phyloP scores from a whole-genome alignment of 2,888 invertebrate species.

The Bruchidius siliquastri region DNA sequence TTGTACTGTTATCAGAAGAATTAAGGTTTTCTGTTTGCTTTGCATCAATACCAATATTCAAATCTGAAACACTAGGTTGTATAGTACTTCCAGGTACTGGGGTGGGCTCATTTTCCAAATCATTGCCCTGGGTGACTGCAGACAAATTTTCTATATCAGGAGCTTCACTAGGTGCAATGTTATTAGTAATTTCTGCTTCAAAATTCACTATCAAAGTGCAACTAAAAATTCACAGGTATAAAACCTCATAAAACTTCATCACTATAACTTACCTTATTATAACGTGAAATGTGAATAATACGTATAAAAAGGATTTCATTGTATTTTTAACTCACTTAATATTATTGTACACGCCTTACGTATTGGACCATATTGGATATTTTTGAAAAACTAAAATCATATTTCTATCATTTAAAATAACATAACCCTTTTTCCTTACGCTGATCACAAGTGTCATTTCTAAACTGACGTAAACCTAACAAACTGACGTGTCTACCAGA shows the following conservation, averaged over 20 bases:
- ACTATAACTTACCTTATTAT: neutral
- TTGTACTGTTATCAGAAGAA: neutral
- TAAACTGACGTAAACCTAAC: too few species aligned
- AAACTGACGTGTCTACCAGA: too few species aligned
- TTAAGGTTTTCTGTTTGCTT: neutral
- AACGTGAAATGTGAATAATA: neutral
- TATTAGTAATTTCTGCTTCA: neutral
- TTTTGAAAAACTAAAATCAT: neutral
- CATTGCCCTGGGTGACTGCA: neutral
- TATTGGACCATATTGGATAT: neutral
- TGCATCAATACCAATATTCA: neutral
- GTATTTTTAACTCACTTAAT: neutral
- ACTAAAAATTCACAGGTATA: neutral
- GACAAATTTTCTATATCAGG: neutral
- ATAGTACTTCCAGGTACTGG: neutral
- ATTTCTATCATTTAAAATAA: neutral
- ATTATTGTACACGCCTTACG: neutral
- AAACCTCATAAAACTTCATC: neutral
- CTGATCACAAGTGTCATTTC: too few species aligned
- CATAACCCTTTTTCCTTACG: neutral
- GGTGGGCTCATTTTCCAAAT: neutral
- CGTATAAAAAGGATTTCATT: neutral
- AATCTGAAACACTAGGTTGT: neutral
- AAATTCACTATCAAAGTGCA: neutral
- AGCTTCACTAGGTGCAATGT: neutral